Base-by-base conservation (phyloP, 2,113 vertebrate species). In the Notothenia coriiceps region DNA sequence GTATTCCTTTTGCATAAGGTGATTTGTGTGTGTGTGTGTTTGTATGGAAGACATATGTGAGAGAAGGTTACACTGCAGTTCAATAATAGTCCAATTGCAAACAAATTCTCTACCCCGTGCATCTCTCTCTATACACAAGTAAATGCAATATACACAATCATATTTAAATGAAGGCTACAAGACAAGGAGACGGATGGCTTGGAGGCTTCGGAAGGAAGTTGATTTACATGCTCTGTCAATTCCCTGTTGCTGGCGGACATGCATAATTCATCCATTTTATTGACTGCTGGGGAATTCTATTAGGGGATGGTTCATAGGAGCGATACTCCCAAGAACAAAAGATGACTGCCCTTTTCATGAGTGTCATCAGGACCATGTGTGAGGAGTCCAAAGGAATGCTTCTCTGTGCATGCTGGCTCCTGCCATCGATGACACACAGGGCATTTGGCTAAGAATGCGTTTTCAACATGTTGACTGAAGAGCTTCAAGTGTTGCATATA, bases 191-290 rank as follows among this genome's bases (percentile, higher is more conserved):
- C 65, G 15, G 77, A 74, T 9, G 56, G 70, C 70, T 80, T 11
- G 29, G 83, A 79, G 79, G 88, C 57, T 72, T 70, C 46, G 80
- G 77, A 72, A 35, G 79, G 40, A 55, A 83, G 69, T 72, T 87
- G 88, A 94, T 94, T 94, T 92, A 89, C 91, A 93, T 92, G 90
- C 88, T 79, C 83, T 77, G 84, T 86, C 90, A 89, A 93, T 91
- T 77, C 84, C 67, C 86, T 29, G 72, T 85, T 76, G 90, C 89
- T 69, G 49, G 81, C 59, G 66, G 55, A 70, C 84, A 91, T 93
- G 83, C 91, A 94, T 94, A 91, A 94, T 94, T 93, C 94, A 95
- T 93, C 83, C 63, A 8, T 83, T 88, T 92, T 91, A 94, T 92
- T 92, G 93, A 94, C 89, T 92, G 67, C 84, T 77, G 67, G 77